Conservation (phyloP, 2,113 vertebrate genomes). For the Caracal caracal region DNA sequence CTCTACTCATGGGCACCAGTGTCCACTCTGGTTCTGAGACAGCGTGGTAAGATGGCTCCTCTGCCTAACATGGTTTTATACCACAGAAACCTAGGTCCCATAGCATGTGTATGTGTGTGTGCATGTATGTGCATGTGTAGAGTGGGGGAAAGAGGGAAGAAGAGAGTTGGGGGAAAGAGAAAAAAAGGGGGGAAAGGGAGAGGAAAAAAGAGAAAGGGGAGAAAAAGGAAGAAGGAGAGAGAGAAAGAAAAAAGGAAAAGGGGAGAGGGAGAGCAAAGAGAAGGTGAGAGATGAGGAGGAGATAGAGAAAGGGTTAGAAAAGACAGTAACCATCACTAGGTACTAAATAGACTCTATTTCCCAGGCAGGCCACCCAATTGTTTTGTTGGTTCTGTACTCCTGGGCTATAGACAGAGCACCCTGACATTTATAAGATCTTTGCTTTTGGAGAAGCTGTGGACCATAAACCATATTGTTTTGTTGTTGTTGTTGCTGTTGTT, state of each 20-base stretch:
- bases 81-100: not conserved
- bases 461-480: not conserved
- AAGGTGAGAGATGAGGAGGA: not conserved
- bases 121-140: not conserved
- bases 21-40: not conserved
- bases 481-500: not conserved
- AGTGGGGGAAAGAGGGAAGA: not conserved
- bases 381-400: not conserved
- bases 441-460: not conserved
- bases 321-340: not conserved
- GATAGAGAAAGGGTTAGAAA: not conserved
- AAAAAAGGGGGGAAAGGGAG: not conserved
- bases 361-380: not conserved
- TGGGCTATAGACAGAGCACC: not conserved
- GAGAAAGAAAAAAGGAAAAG: no score
- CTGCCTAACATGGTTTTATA: not conserved
- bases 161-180: not conserved
- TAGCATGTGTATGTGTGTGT: not conserved
- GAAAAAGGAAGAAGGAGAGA: not conserved
- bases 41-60: not conserved
- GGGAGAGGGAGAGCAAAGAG: not conserved
- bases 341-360: not conserved
- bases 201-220: not conserved
- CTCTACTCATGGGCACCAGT: not conserved
- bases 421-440: not conserved